Evolutionary conservation across 2,797 vertebrate genomes (phyloP), one percentile per base, ranked within the genome.

Genomic region (Otolemur crassicaudatus): DNA sequence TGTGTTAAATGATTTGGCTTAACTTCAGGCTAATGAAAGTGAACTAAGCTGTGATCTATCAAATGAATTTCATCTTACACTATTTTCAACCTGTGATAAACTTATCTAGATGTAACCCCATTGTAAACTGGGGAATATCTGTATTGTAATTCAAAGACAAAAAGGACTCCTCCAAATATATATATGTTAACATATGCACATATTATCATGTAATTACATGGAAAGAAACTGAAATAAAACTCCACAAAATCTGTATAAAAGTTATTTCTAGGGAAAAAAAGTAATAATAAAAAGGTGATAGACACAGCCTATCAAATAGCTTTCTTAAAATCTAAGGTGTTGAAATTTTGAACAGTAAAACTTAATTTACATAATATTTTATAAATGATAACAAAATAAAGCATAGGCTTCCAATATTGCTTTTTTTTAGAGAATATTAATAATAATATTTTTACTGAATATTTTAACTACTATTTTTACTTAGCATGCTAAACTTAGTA

Each of bases 361-460:
- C 6, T 88, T 12, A 88, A 79, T 60, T 79, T 83, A 60, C 6
- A 65, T 61, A 70, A 63, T 58, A 49, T 1, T 56, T 77, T 90
- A 13, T n/a, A n/a, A 84, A 80, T 82, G 11, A 86, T 83, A 95
- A 67, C 81, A 88, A 75, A 29, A 61, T 82, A 20, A 79, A 76
- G 69, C 2, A 2, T 49, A 70, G n/a, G n/a, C 27, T 67, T 93
- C 6, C 17, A 53, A 20, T 29, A 43, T 43, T 76, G 10, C 17
- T 67, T 61, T 77, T 63, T 85, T 61, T 53, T 37, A 60, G 91
- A 91, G 5, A 67, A 75, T 34, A 31, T 25, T 63, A 63, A 22
- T 81, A n/a, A 56, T 60, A n/a, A 0, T 17, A 1, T 17, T 58
- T 58, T 56, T n/a, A 60, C 23, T 40, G 40, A 40, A 5, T 40